Evolutionary conservation across 2,113 vertebrate species (phyloP).

Genomic region (Nicator chloris): DNA sequence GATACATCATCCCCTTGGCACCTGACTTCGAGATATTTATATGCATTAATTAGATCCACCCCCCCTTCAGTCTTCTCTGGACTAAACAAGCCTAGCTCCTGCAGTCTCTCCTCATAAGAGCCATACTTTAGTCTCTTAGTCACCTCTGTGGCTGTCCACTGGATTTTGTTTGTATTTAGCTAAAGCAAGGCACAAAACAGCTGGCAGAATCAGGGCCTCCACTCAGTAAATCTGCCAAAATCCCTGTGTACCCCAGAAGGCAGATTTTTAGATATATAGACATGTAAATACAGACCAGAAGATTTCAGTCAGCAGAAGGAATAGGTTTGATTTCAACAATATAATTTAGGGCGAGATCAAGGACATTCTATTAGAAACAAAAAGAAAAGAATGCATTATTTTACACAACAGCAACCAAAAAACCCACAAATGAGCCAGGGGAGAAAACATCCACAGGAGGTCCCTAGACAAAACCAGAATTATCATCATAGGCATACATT

Average conservation of each 20-base stretch:
- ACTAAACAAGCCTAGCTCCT: not conserved
- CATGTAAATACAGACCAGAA: not conserved
- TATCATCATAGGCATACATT: not conserved
- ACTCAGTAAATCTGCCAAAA: not conserved
- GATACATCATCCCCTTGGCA: not conserved
- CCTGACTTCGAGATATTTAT: not conserved
- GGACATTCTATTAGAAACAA: not conserved
- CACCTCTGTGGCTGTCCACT: not conserved
- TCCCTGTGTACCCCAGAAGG: not conserved
- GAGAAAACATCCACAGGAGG: not conserved
- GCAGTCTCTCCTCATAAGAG: not conserved
- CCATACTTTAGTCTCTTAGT: not conserved
- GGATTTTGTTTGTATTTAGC: not conserved
- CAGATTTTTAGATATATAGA: not conserved
- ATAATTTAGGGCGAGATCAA: not conserved
- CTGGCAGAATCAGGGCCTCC: not conserved
- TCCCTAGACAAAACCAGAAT: not conserved
- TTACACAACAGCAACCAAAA: not conserved
- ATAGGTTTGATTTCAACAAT: not conserved
- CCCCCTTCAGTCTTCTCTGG: not conserved
- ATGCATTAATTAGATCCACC: not conserved
- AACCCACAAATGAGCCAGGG: not conserved
- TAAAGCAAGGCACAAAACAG: not conserved
- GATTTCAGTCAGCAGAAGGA: not conserved
- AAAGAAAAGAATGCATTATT: not conserved